Conservation (phyloP, 2,797 vertebrate species). For the Lithobates pipiens region DNA sequence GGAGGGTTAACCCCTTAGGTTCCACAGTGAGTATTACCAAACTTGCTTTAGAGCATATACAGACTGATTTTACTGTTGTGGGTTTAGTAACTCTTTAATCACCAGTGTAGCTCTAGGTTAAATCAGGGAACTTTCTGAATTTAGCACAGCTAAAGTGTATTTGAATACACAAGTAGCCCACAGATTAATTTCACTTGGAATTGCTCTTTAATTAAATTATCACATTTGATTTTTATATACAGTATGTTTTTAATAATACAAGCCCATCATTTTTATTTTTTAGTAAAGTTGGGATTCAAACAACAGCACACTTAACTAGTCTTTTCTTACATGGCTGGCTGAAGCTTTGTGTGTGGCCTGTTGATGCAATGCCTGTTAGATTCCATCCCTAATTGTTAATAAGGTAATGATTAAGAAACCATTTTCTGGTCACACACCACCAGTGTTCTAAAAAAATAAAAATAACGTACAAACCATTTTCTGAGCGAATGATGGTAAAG, state of each 20-base stretch:
- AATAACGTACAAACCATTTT: constrained; percentile 1
- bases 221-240: background rate
- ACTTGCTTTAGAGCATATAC: too few relatives aligned
- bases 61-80: too few relatives aligned
- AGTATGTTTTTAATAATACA: background rate
- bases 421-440: constrained; percentile 23
- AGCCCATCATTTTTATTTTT: background rate
- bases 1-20: too few relatives aligned
- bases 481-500: background rate
- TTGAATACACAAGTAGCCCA: background rate
- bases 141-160: too few relatives aligned
- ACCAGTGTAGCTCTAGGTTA: background rate
- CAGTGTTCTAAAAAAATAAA: constrained; percentile 40
- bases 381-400: constrained; percentile 51
- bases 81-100: too few relatives aligned
- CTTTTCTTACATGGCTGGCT: constrained; percentile 20
- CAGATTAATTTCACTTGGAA: background rate
- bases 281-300: background rate
- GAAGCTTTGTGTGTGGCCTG: constrained; percentile 68
- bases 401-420: constrained; percentile 40
- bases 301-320: background rate
- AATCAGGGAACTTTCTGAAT: background rate
- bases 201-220: background rate
- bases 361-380: constrained; percentile 2
- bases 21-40: too few relatives aligned